Base-by-base conservation (phyloP, 2,888 invertebrate species). In the Xanthorhoe spadicearia region DNA sequence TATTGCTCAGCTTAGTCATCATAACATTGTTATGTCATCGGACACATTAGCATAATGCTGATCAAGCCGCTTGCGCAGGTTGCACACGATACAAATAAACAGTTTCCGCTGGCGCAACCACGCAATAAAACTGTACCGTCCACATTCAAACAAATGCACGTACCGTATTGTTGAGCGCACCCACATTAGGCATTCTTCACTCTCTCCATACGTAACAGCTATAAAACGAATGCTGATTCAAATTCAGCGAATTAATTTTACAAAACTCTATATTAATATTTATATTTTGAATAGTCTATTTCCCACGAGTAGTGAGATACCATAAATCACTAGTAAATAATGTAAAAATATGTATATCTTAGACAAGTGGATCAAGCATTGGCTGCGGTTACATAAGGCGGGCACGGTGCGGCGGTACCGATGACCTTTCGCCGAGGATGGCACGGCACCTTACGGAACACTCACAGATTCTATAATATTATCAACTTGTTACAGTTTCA, bases 391-490 rank as follows among this genome's bases (percentile, higher is more conserved):
- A 84, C 80, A 80, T 85, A 85, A 86, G 64, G 50, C 43, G 17
- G 48, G 78, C 61, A 53, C 46, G 32, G 32, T 35, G n/a, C 48
- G 17, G 64, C 75, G 68, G 75, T 75, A 73, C 38, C 38, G 75
- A 66, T 85, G 90, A 92, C 91, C 92, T 92, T 92, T 92, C 77
- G 80, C 76, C 68, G 60, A 58, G 64, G 65, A 38, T 87, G 87
- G 87, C 88, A 90, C 89, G 87, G 82, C 82, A 88, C 87, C 87
- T 89, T 84, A 81, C 84, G 75, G 77, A 74, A 68, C 65, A 17
- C 35, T 60, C 46, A n/a, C 50, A 60, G 64, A 51, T 55, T 2
- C 19, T 4, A 17, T 13, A 19, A 52, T 13, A 64, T 17, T 10
- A 23, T 28, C 53, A 0, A 23, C 17, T 2, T 15, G 19, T 5